Evolutionary conservation across 1,140 invertebrate genomes (phyloP).

Genomic region (Kradibia gibbosae): DNA sequence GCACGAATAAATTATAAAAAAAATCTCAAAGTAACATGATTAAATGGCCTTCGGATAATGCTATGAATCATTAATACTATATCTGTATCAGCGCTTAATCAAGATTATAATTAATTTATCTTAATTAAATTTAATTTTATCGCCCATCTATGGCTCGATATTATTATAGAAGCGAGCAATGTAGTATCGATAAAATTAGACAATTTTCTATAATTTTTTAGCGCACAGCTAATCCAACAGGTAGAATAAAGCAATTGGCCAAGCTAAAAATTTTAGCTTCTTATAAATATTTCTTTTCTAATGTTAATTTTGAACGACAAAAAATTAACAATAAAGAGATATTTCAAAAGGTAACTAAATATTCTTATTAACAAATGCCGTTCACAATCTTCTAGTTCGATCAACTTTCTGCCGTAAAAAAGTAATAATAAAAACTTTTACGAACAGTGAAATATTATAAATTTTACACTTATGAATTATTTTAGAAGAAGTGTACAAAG

Average conservation of each 20-base stretch:
- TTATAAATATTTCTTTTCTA: too few relatives aligned
- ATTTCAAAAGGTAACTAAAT: too few relatives aligned
- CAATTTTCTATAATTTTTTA: background rate
- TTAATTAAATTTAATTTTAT: conserved; percentile 45
- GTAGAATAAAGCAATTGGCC: background rate
- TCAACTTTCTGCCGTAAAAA: background rate
- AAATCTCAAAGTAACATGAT: background rate
- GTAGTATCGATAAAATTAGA: conserved; percentile 9
- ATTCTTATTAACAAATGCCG: too few relatives aligned
- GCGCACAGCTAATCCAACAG: conserved; percentile 16
- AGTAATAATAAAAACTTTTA: background rate
- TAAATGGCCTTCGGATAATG: background rate
- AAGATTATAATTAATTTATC: conserved; percentile 34
- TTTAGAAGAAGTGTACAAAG: background rate
- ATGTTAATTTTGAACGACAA: too few relatives aligned
- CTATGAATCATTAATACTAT: conserved; percentile 19
- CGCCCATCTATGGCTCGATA: background rate
- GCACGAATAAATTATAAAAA: background rate
- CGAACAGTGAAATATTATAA: background rate
- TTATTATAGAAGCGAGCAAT: conserved; percentile 12
- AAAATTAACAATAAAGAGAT: too few relatives aligned
- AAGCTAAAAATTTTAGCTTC: too few relatives aligned
- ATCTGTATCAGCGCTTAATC: conserved; percentile 44
- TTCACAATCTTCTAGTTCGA: too few relatives aligned
- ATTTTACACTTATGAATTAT: background rate